These are phyloP conservation scores for Pseudomugil gertrudae DNA, from an alignment of 2,797 vertebrate species.

Conservation along the genomic window DNA sequence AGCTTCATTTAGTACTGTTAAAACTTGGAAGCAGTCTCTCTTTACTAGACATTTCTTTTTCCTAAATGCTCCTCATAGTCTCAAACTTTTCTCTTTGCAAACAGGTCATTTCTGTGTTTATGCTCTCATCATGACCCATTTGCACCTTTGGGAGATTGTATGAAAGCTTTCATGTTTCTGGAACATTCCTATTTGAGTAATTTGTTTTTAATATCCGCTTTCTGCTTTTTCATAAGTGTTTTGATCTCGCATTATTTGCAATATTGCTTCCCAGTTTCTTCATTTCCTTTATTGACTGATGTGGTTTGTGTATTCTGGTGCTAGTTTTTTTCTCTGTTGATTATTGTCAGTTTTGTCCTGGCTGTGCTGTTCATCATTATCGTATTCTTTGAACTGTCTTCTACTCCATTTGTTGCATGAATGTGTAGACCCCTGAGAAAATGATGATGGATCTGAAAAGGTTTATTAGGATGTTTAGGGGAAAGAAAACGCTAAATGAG, in stretches of 20 bases:
- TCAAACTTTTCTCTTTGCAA: background rate
- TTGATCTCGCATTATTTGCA: conserved; percentile 9
- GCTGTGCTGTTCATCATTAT: background rate
- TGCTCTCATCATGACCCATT: conserved; percentile 1
- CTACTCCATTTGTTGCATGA: background rate
- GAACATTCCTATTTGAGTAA: conserved; percentile 7
- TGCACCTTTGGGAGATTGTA: background rate
- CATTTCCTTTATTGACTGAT: conserved; percentile 13
- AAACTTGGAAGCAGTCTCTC: background rate
- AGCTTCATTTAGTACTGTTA: background rate
- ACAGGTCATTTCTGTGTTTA: background rate
- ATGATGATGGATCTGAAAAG: background rate
- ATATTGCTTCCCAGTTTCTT: conserved; percentile 7
- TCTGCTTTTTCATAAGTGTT: conserved; percentile 3
- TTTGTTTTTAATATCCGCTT: conserved; percentile 21
- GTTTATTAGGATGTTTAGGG: background rate
- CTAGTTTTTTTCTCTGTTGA: background rate
- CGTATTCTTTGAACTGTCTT: background rate
- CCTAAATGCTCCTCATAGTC: background rate
- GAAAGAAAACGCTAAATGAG: background rate
- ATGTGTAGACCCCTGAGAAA: background rate
- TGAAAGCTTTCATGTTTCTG: conserved; percentile 7
- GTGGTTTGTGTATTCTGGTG: background rate
- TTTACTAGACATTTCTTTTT: background rate
- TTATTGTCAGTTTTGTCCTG: background rate